Evolutionary conservation across 1,140 invertebrate genomes (phyloP).

Genomic region (Lepidotrigona ventralis): DNA sequence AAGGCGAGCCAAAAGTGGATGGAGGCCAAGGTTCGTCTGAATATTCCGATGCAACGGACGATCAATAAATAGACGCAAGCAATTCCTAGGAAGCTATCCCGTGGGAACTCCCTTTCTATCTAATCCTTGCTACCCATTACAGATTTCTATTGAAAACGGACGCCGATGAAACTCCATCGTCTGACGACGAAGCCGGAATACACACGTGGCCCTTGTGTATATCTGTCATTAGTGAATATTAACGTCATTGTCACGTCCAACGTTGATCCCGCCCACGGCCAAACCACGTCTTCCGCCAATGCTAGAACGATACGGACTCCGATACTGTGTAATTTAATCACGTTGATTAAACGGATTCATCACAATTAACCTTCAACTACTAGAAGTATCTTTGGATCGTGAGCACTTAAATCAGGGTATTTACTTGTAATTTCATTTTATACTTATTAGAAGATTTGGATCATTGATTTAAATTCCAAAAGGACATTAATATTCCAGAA

Average conservation of each 20-base stretch:
- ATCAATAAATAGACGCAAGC: conserved; percentile 66
- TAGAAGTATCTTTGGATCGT: background rate
- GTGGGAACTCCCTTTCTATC: conserved; percentile 11
- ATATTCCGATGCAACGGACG: conserved; percentile 58
- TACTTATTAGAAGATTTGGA: background rate
- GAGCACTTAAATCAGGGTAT: background rate
- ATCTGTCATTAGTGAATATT: conserved; percentile 37
- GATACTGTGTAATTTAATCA: background rate
- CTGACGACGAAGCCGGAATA: conserved; percentile 15
- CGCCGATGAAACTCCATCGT: conserved; percentile 23
- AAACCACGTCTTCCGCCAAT: background rate
- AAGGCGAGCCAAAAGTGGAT: conserved; percentile 14
- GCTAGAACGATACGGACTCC: background rate
- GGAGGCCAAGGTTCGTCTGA: conserved; percentile 40
- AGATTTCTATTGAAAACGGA: conserved; percentile 46
- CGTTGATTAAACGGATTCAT: background rate
- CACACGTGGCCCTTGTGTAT: conserved; percentile 8
- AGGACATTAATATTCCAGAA: too few relatives aligned
- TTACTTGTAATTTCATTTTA: background rate
- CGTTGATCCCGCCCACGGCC: conserved; percentile 24
- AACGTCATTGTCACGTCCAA: conserved; percentile 45
- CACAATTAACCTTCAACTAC: background rate
- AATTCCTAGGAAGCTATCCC: conserved; percentile 60
- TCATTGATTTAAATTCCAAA: background rate
- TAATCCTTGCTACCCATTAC: conserved; percentile 52